These are phyloP conservation scores for Neocrepidodera transversa DNA, from an alignment of 2,888 invertebrate genomes.

Conservation along the genomic window DNA sequence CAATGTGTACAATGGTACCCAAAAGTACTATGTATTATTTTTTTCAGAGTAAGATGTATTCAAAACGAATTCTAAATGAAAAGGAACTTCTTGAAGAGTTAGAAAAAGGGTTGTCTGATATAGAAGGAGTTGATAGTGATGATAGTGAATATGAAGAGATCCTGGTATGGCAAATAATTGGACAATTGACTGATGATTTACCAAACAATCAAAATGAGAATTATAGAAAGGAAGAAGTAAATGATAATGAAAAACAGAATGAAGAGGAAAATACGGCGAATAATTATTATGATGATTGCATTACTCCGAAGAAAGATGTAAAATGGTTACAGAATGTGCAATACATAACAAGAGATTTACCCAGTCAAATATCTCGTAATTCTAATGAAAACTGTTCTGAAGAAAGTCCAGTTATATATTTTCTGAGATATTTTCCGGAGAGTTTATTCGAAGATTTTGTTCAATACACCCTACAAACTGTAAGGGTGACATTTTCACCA, in stretches of 20 bases:
- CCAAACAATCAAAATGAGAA: constrained; percentile 7
- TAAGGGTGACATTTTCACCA: constrained; percentile 2
- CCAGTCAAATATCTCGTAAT: not conserved
- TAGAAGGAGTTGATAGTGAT: constrained; percentile 12
- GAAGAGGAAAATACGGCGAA: not conserved
- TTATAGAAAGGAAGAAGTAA: constrained; percentile 1
- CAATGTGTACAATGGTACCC: too few relatives aligned
- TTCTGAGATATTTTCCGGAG: constrained; percentile 1
- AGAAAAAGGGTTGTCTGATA: constrained; percentile 1
- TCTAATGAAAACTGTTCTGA: not conserved
- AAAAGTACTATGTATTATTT: too few relatives aligned
- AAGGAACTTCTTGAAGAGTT: too few relatives aligned
- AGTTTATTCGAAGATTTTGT: constrained; percentile 11
- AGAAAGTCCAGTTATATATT: not conserved
- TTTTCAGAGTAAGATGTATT: too few relatives aligned
- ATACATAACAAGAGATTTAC: constrained; percentile 8
- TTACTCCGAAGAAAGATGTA: constrained; percentile 7
- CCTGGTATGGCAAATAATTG: constrained; percentile 9
- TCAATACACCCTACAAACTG: constrained; percentile 8
- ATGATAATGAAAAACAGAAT: constrained; percentile 1
- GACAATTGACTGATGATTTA: constrained; percentile 13
- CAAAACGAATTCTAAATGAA: too few relatives aligned
- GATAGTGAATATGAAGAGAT: constrained; percentile 3
- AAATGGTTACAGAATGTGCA: constrained; percentile 15
- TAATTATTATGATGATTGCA: constrained; percentile 3